Evolutionary conservation across 2,888 invertebrate genomes (phyloP).

Genomic region (Nysson spinosus): DNA sequence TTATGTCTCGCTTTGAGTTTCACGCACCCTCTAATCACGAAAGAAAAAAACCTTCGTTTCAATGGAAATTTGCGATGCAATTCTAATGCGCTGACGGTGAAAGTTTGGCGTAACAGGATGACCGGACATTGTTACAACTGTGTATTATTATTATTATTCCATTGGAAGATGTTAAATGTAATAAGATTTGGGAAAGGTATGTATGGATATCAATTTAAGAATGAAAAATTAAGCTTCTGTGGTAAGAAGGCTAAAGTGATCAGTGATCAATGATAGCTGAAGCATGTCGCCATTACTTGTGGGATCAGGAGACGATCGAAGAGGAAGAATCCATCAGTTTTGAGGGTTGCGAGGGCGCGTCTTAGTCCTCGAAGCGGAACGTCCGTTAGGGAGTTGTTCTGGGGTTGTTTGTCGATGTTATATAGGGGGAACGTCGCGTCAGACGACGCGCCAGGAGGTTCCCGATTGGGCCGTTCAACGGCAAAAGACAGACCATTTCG

Average conservation of each 20-base stretch:
- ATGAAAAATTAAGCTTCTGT: too few species aligned
- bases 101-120: too few species aligned
- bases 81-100: too few species aligned
- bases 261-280: background rate
- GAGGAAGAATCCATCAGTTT: constrained; percentile 38
- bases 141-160: too few species aligned
- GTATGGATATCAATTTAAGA: too few species aligned
- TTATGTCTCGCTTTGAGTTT: too few species aligned
- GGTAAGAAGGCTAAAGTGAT: too few species aligned
- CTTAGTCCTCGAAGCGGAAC: constrained; percentile 20
- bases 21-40: too few species aligned
- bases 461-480: constrained; percentile 71
- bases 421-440: constrained; percentile 62
- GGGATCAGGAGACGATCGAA: constrained; percentile 23
- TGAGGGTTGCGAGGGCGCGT: constrained; percentile 18
- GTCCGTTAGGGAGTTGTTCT: constrained; percentile 44
- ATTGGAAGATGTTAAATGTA: too few species aligned
- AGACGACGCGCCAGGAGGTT: constrained; percentile 58
- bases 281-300: constrained; percentile 29
- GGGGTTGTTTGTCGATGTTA: constrained; percentile 66
- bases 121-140: too few species aligned
- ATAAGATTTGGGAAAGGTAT: too few species aligned
- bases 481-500: constrained; percentile 74
- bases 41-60: background rate
- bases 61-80: background rate